These are phyloP conservation scores for Salvelinus sp. DNA, from an alignment of 2,113 vertebrate genomes.

Conservation along the genomic window DNA sequence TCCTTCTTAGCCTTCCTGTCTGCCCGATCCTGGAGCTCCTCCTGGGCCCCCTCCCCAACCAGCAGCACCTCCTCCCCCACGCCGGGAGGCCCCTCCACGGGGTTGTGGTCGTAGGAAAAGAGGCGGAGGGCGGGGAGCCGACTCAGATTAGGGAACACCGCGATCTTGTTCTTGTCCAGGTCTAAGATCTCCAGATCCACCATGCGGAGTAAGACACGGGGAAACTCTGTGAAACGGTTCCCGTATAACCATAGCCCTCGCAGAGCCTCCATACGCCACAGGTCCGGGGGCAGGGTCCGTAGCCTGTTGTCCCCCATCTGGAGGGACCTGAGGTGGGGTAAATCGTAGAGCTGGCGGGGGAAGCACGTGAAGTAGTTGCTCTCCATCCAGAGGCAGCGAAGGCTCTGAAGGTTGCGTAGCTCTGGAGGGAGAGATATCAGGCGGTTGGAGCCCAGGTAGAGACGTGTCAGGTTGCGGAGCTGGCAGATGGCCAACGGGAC, in stretches of 20 bases:
- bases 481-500: constrained; percentile 84
- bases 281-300: constrained; percentile 77
- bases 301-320: constrained; percentile 93
- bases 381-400: constrained; percentile 93
- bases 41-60: constrained; percentile 90
- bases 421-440: constrained; percentile 82
- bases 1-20: constrained; percentile 50
- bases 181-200: constrained; percentile 86
- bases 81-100: constrained; percentile 75
- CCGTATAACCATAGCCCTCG: constrained; percentile 92
- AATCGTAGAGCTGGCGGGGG: constrained; percentile 81
- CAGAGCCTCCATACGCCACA: constrained; percentile 81
- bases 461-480: constrained; percentile 82
- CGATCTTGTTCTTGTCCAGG: constrained; percentile 87
- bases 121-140: constrained; percentile 78
- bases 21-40: constrained; percentile 81
- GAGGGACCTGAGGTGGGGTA: constrained; percentile 85
- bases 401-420: constrained; percentile 81
- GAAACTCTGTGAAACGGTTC: constrained; percentile 90
- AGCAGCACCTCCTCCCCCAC: constrained; percentile 81
- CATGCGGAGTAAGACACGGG: constrained; percentile 83
- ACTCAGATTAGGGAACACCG: constrained; percentile 82
- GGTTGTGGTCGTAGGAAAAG: constrained; percentile 95
- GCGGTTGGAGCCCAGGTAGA: constrained; percentile 93
- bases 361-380: constrained; percentile 89